Conservation (phyloP, 2,888 invertebrate genomes). For the Fragum sueziense region DNA sequence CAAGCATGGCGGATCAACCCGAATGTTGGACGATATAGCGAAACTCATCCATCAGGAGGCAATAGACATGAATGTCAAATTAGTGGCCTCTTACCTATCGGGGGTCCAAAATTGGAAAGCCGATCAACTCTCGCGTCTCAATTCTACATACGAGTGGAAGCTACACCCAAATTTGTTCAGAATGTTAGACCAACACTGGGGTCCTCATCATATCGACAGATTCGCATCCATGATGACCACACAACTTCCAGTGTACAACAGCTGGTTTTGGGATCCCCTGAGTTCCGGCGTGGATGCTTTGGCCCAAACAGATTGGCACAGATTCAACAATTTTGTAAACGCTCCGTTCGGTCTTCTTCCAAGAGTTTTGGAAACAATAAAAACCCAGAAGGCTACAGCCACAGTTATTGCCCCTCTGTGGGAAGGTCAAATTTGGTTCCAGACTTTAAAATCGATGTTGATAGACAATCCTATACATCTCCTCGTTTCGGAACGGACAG, state of each 20-base stretch:
- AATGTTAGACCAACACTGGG: conserved; percentile 27
- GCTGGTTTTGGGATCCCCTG: conserved; percentile 22
- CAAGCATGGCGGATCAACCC: background rate
- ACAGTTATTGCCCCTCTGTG: conserved; percentile 35
- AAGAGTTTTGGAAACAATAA: conserved; percentile 4
- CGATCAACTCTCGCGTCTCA: conserved; percentile 9
- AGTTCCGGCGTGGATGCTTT: conserved; percentile 26
- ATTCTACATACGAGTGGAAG: conserved; percentile 23
- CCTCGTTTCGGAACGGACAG: background rate
- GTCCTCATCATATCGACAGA: conserved; percentile 28
- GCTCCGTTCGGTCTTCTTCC: conserved; percentile 31
- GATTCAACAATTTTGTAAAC: conserved; percentile 34
- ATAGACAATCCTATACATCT: conserved; percentile 21
- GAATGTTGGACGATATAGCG: background rate
- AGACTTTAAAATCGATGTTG: conserved; percentile 8
- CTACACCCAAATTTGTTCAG: conserved; percentile 30
- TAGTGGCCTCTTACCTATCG: conserved; percentile 4
- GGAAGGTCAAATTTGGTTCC: conserved; percentile 23
- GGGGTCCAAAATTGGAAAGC: conserved; percentile 24
- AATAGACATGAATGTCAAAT: background rate
- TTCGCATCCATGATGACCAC: conserved; percentile 19
- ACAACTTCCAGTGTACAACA: background rate
- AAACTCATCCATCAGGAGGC: background rate
- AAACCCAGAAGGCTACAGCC: conserved; percentile 16
- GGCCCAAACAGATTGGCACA: conserved; percentile 21